Percentiles rank a stretch among this genome's conserved stretches.
phyloP scores from a whole-genome alignment of 2,113 vertebrate genomes.

The Dasyprocta punctata region DNA sequence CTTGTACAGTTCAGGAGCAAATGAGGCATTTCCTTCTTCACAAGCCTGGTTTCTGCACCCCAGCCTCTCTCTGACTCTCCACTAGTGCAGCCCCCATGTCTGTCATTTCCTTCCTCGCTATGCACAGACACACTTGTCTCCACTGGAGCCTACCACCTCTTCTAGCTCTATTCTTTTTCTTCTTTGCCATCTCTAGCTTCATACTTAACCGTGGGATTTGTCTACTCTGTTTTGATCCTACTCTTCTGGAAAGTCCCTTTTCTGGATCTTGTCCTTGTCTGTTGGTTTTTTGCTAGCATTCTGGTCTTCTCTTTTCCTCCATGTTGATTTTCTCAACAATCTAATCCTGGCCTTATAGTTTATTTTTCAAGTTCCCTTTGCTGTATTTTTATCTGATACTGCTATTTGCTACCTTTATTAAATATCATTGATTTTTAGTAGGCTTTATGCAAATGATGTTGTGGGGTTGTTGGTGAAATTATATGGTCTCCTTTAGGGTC shows the following conservation, averaged over 20 bases:
- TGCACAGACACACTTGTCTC: fast-evolving
- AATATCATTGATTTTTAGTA: neutral
- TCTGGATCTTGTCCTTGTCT: neutral
- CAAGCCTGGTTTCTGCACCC: neutral
- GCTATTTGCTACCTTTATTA: neutral
- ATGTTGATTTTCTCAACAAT: neutral
- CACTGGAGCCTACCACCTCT: neutral
- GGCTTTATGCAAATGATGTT: neutral
- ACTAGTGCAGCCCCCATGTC: neutral
- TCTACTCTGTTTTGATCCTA: neutral
- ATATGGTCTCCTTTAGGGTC: neutral
- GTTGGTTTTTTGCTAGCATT: neutral
- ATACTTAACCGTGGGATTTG: neutral
- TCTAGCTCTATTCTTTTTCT: neutral
- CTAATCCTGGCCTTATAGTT: neutral
- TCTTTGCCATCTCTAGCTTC: neutral
- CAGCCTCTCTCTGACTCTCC: neutral
- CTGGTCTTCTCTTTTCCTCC: neutral
- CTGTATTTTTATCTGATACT: neutral
- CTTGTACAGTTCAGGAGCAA: neutral
- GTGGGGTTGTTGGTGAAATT: neutral
- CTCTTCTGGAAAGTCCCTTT: neutral
- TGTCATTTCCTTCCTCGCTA: neutral
- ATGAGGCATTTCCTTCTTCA: neutral
- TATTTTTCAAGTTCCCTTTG: neutral